These are phyloP conservation scores for Premnoplex brunnescens DNA, from an alignment of 2,797 vertebrate species.

Conservation along the genomic window DNA sequence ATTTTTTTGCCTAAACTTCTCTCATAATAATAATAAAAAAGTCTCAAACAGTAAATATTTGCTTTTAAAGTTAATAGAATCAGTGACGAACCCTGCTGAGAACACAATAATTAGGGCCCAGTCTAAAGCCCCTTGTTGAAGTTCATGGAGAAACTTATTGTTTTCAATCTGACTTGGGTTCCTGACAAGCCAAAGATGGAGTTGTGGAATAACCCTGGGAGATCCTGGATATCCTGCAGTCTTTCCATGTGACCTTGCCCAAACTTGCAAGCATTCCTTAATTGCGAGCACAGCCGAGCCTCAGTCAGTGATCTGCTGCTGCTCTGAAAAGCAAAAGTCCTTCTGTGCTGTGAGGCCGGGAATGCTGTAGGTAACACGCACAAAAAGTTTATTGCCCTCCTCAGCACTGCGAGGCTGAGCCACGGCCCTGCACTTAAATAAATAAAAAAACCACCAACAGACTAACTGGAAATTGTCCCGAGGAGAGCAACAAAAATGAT, in stretches of 20 bases:
- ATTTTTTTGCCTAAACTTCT: not conserved
- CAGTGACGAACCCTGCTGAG: not conserved
- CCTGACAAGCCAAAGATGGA: not conserved
- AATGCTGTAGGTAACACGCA: not conserved
- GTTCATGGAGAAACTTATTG: not conserved
- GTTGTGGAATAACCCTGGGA: not conserved
- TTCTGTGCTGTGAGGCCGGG: not conserved
- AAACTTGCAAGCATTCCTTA: constrained; percentile 4
- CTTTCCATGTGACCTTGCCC: not conserved
- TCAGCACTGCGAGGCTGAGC: not conserved
- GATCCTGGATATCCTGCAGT: constrained; percentile 4
- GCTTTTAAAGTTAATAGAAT: constrained; percentile 17
- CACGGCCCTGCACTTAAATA: not conserved
- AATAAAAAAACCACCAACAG: not conserved
- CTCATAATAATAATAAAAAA: not conserved
- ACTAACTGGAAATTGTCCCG: constrained; percentile 28
- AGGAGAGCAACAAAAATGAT: constrained; percentile 20
- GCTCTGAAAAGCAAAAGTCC: not conserved
- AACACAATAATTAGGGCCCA: not conserved
- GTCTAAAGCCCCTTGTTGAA: constrained; percentile 5
- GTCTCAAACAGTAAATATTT: constrained; percentile 11
- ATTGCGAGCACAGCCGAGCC: not conserved
- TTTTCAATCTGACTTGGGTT: not conserved
- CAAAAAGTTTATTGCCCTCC: not conserved
- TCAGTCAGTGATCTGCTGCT: not conserved